Evolutionary conservation across 2,888 invertebrate genomes (phyloP).

Genomic region (Melinaea marsaeus): DNA sequence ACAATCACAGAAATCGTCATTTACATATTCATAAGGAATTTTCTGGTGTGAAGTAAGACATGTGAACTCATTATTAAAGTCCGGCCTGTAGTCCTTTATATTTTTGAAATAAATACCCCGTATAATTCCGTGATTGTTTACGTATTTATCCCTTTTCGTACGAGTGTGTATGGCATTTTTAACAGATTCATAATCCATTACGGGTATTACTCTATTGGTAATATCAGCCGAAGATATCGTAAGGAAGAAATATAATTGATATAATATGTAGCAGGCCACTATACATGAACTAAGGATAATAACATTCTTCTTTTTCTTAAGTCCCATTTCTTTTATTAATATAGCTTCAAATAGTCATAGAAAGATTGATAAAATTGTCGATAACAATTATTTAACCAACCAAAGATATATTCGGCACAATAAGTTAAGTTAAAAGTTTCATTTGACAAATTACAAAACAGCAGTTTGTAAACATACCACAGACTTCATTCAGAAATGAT

Average conservation of each 20-base stretch:
- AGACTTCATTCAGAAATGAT: too few relatives aligned
- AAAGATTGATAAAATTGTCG: too few relatives aligned
- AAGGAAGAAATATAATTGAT: constrained; percentile 68
- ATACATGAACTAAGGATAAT: constrained; percentile 55
- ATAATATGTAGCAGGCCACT: constrained; percentile 59
- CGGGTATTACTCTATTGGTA: constrained; percentile 46
- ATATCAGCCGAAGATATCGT: constrained; percentile 54
- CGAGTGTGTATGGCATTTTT: constrained; percentile 47
- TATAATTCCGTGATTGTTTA: constrained; percentile 62
- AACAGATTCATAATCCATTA: constrained; percentile 47
- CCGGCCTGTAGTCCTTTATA: constrained; percentile 60
- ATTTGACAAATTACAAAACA: too few relatives aligned
- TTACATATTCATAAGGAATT: constrained; percentile 73
- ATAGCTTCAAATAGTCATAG: background rate
- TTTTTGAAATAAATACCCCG: constrained; percentile 59
- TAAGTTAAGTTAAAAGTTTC: too few relatives aligned
- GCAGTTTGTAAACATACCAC: too few relatives aligned
- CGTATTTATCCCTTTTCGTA: constrained; percentile 59
- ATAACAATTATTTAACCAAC: too few relatives aligned
- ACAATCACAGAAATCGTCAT: constrained; percentile 94
- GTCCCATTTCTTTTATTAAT: constrained; percentile 24
- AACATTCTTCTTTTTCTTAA: constrained; percentile 68
- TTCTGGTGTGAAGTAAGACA: constrained; percentile 59
- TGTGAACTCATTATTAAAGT: constrained; percentile 57
- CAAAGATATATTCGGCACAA: too few relatives aligned